Percentiles rank a stretch among this genome's conserved stretches.
These are phyloP conservation scores for Cyphomyrus plagiostoma DNA, from an alignment of 2,113 vertebrate species.

Conservation along the genomic window DNA sequence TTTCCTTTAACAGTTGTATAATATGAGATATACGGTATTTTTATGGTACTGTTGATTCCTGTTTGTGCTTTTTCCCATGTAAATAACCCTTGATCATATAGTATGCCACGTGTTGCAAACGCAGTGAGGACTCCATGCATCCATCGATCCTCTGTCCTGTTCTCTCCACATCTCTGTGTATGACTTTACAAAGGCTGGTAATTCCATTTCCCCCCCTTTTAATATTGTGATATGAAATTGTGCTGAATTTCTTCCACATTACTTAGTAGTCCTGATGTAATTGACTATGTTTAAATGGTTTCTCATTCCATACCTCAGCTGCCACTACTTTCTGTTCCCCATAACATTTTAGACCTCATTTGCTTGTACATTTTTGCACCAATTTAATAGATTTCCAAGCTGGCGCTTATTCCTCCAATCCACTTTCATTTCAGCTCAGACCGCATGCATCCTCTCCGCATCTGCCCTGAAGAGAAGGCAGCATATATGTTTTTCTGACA, in stretches of 20 bases:
- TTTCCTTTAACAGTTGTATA: not conserved
- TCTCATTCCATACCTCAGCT: not conserved
- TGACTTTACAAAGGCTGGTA: not conserved
- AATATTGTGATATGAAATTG: not conserved
- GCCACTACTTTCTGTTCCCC: not conserved
- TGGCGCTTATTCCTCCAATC: not conserved
- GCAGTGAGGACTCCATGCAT: not conserved
- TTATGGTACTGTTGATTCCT: not conserved
- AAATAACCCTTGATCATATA: not conserved
- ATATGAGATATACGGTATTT: not conserved
- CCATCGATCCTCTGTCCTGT: not conserved
- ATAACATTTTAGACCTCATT: not conserved
- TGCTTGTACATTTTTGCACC: not conserved
- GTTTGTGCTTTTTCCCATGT: not conserved
- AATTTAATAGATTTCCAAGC: not conserved
- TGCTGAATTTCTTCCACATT: not conserved
- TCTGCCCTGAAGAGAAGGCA: not conserved
- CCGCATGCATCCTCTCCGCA: not conserved
- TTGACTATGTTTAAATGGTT: not conserved
- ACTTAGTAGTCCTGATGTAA: not conserved
- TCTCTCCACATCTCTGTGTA: not conserved
- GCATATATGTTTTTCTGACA: not conserved
- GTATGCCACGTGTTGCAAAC: not conserved
- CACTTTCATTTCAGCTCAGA: not conserved
- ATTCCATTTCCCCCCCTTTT: not conserved